phyloP scores from a whole-genome alignment of 2,113 vertebrate species.

The Pyrgilauda ruficollis region DNA sequence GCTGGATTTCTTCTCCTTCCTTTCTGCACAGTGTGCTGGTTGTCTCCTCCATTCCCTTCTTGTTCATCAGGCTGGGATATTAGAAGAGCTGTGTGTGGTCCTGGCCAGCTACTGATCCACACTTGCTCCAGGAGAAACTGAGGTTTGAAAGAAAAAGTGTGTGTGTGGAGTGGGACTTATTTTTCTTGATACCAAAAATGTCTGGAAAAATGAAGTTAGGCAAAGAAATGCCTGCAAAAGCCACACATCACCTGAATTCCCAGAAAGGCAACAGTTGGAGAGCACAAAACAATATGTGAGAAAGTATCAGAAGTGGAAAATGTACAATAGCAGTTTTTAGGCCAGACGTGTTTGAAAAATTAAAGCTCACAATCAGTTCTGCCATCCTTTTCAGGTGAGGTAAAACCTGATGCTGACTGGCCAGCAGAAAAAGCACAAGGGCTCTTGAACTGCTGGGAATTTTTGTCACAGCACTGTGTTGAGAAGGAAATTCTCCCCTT shows the following conservation, averaged over 20 bases:
- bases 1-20: background rate
- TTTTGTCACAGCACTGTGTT: background rate
- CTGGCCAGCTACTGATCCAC: background rate
- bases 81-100: conserved; percentile 52
- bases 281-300: background rate
- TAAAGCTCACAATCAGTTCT: background rate
- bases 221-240: conserved; percentile 17
- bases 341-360: background rate
- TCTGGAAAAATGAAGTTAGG: conserved; percentile 14
- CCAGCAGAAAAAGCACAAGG: background rate
- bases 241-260: conserved; percentile 36
- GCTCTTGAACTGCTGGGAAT: background rate
- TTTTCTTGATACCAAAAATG: conserved; percentile 48
- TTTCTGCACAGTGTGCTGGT: background rate
- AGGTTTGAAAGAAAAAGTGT: conserved; percentile 33
- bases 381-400: background rate
- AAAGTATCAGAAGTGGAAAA: background rate
- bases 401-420: background rate
- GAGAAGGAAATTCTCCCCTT: background rate
- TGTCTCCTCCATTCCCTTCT: conserved; percentile 1
- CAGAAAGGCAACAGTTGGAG: background rate
- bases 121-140: conserved; percentile 35
- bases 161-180: background rate
- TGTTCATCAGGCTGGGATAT: background rate
- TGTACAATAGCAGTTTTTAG: background rate